Conservation (phyloP, 2,888 invertebrate species). For the Hipparchia sbordonii region DNA sequence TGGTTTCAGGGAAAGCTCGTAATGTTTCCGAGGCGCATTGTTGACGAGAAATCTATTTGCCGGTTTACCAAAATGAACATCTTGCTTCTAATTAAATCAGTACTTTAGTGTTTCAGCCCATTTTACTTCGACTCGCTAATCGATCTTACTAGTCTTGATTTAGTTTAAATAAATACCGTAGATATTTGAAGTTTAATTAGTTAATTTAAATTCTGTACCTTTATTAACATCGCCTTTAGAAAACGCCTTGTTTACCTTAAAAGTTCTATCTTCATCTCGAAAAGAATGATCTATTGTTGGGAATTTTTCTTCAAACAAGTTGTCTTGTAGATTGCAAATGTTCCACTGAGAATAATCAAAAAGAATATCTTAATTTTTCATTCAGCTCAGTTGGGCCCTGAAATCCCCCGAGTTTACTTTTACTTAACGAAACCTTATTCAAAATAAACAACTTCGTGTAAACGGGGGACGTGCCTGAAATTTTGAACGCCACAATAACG, state of each 20-base stretch:
- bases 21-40: constrained; percentile 45
- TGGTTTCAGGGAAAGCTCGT: constrained; percentile 48
- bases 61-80: constrained; percentile 42
- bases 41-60: constrained; percentile 44
- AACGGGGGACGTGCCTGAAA: constrained; percentile 74
- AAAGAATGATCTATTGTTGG: constrained; percentile 25
- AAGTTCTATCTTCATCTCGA: constrained; percentile 17
- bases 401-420: constrained; percentile 71
- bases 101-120: constrained; percentile 29
- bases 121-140: constrained; percentile 29
- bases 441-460: constrained; percentile 78
- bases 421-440: constrained; percentile 78
- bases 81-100: constrained; percentile 47
- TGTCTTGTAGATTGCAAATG: constrained; percentile 21
- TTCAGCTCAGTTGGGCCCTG: constrained; percentile 61
- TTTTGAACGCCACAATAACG: constrained; percentile 62
- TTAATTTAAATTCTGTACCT: constrained; percentile 16
- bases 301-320: constrained; percentile 16
- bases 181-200: constrained; percentile 6
- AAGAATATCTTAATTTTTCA: constrained; percentile 75
- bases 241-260: constrained; percentile 19
- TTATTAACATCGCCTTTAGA: constrained; percentile 1
- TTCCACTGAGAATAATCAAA: constrained; percentile 33
- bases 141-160: constrained; percentile 32
- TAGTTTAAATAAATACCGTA: constrained; percentile 13